Base-by-base conservation (phyloP, 92 coral and sea anemone genomes). In the Palythoa heliodiscus region DNA sequence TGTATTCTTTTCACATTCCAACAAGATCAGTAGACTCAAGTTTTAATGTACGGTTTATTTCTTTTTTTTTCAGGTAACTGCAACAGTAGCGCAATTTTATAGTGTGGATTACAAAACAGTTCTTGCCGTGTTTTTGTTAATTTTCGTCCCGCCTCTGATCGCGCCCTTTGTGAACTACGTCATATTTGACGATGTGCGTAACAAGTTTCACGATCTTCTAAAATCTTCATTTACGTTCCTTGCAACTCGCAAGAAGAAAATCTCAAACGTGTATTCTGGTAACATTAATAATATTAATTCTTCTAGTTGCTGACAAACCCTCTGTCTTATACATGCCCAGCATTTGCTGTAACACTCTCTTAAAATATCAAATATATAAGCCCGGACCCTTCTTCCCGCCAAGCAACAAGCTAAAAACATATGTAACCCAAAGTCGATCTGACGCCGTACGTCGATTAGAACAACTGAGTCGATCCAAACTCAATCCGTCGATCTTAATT, bases 81-180 rank as follows among this genome's bases (percentile, higher is more conserved):
- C 71, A 67, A 67, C 71, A 37, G 72, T 40, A n/a, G 73, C 83
- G 4, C 83, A 79, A 69, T 79, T 79, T 47, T 68, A 63, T 16
- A 50, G 24, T 10, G 73, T 79, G 14, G 83, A 71, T 12, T 10
- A 48, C 24, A 48, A 19, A 3, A 64, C 83, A 38, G 16, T 61
- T 38, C 83, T 69, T 79, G 83, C 63, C n/a, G 20, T 19, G 20
- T 79, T 79, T 79, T 68, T 52, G 38, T 17, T 79, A 60, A 39
- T 79, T 50, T 79, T 79, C 52, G 58, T 79, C 23, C 83, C 83
- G 37, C 19, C 83, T 63, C 71, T 79, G 71, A 61, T 79, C 20
- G 20, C 16, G 19, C 83, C 83, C 11, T 39, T 61, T n/a, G 73
- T 79, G 73, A 79, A 57, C 35, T 79, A 79, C 55, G 39, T 79